These are phyloP conservation scores for Apamea epomidion DNA, from an alignment of 2,888 invertebrate genomes.

Conservation along the genomic window DNA sequence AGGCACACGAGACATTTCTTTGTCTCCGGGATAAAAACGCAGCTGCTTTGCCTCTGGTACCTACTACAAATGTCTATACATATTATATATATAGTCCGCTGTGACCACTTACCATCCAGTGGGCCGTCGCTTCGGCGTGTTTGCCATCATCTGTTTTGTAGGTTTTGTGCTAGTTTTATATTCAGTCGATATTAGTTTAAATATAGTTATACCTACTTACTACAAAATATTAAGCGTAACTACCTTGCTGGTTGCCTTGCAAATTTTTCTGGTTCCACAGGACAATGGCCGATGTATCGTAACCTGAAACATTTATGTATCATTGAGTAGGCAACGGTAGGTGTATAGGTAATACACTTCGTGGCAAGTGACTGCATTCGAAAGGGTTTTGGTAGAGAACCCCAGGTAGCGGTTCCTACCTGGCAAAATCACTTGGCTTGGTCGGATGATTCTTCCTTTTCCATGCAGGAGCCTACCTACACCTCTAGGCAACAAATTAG, in stretches of 20 bases:
- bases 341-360: not conserved
- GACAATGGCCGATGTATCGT: constrained; percentile 83
- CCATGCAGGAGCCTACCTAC: not conserved
- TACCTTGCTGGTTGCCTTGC: constrained; percentile 65
- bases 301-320: constrained; percentile 74
- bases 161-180: not conserved
- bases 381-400: not conserved
- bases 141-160: not conserved
- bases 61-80: not conserved
- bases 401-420: not conserved
- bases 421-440: not conserved
- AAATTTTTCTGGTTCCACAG: constrained; percentile 70
- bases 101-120: not conserved
- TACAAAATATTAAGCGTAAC: constrained; percentile 56
- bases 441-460: not conserved
- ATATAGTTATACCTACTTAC: not conserved
- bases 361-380: not conserved
- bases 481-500: not conserved
- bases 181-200: no score
- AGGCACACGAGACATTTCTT: not conserved
- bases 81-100: not conserved
- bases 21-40: not conserved
- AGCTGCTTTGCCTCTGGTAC: not conserved
- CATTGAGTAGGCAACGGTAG: not conserved
- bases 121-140: not conserved